Conservation (phyloP, 2,797 vertebrate genomes). For the Liasis olivaceus region DNA sequence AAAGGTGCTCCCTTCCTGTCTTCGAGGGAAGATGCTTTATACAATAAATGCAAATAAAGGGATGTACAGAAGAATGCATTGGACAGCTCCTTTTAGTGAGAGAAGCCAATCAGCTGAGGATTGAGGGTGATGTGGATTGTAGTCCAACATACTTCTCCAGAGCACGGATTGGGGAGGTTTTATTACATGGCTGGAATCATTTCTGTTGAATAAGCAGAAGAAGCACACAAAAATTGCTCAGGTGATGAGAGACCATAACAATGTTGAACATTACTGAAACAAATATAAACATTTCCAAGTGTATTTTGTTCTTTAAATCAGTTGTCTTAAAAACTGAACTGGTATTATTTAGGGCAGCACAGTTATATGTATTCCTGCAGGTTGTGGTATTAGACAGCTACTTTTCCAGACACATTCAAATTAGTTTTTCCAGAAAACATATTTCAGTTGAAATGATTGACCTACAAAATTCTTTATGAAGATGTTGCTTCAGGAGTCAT, state of each 20-base stretch:
- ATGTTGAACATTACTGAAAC: background rate
- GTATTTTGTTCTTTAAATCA: background rate
- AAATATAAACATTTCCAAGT: too few relatives aligned
- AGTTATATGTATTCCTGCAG: background rate
- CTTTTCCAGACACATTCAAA: background rate
- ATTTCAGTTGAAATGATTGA: background rate
- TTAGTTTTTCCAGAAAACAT: background rate
- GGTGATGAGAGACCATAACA: background rate
- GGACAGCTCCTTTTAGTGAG: too few relatives aligned
- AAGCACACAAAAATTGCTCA: background rate
- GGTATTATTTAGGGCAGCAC: background rate
- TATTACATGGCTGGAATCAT: background rate
- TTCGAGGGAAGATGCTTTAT: too few relatives aligned
- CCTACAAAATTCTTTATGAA: background rate
- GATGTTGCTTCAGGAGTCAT: background rate
- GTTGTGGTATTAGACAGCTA: background rate
- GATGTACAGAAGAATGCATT: too few relatives aligned
- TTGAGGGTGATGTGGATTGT: too few relatives aligned
- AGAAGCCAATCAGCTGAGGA: too few relatives aligned
- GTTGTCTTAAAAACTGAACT: background rate
- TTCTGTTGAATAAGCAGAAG: background rate
- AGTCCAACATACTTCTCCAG: too few relatives aligned
- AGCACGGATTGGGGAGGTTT: too few relatives aligned
- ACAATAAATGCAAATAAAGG: too few relatives aligned
- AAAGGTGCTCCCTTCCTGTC: too few relatives aligned